Evolutionary conservation across 2,797 vertebrate genomes (phyloP), one percentile per base, ranked within the genome.

Genomic region (Argyrosomus regius): DNA sequence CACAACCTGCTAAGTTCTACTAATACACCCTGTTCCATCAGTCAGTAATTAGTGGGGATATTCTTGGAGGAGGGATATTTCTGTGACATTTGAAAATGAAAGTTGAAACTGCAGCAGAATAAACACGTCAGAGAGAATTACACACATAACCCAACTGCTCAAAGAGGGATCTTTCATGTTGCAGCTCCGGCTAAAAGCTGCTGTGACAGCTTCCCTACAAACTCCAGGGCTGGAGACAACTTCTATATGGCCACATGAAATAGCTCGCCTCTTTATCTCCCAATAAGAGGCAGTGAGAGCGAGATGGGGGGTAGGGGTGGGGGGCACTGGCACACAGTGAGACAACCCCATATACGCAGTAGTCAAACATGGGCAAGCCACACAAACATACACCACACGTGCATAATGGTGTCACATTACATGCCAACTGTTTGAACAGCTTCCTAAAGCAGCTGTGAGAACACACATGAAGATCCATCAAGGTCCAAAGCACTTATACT

Each of bases 71-170:
- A 72, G 77, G 60, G 81, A 80, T 62, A 85, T 88, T 82, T 89
- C 80, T 66, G 80, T 85, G 89, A 91, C 90, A 89, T 90, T 90
- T 91, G 75, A 88, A 93, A 93, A 93, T 82, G 90, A 90, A 90
- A 90, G 91, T 87, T 87, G 87, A 84, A 88, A 85, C 70, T 80
- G 89, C 85, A 79, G 88, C 89, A 91, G 80, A 88, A 94, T 93
- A 93, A 91, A 95, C 88, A 92, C 84, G 93, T 95, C 94, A 92
- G 85, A 87, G 86, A 90, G 94, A 95, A 95, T 95, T 95, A 94
- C 90, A 93, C 91, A 89, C 88, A 88, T 83, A 87, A 90, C 88
- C 88, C 86, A 73, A 75, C 87, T 52, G 80, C 91, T 94, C 91
- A 89, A 87, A 93, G 88, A 84, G 62, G 83, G 76, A 83, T 91